Percentiles rank a stretch among this genome's conserved stretches.
Evolutionary conservation across 2,113 vertebrate species (phyloP).

Genomic region (Campylomormyrus numenius): DNA sequence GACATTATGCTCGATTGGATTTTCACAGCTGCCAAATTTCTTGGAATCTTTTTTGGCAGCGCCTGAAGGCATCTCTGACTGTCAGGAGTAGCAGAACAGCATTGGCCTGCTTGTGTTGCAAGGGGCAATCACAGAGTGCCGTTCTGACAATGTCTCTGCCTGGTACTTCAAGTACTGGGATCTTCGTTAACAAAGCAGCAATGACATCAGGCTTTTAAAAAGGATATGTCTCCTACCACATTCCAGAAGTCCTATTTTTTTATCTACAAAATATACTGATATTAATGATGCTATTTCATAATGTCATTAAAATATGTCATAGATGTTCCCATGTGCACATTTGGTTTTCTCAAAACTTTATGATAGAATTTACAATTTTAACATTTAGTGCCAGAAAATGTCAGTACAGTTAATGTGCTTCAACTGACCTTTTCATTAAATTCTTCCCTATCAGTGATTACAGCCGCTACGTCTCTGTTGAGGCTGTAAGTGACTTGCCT

Average conservation of each 20-base stretch:
- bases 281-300: neutral
- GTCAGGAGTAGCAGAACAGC: neutral
- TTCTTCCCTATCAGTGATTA: neutral
- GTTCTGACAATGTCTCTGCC: neutral
- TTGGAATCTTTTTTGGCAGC: neutral
- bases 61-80: neutral
- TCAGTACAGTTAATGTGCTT: neutral
- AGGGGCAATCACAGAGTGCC: neutral
- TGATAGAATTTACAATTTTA: neutral
- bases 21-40: conserved; percentile 6
- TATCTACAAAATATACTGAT: neutral
- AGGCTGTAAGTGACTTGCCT: neutral
- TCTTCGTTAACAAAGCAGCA: neutral
- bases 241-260: neutral
- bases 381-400: neutral
- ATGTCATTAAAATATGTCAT: neutral
- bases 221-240: neutral
- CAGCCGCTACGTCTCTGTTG: neutral
- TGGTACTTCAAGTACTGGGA: neutral
- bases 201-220: neutral
- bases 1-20: neutral
- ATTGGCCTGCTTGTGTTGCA: neutral
- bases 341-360: neutral
- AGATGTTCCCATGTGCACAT: neutral
- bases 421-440: neutral